Evolutionary conservation across 2,797 vertebrate species (phyloP).

Genomic region (Cryptoblepharus egeriae): DNA sequence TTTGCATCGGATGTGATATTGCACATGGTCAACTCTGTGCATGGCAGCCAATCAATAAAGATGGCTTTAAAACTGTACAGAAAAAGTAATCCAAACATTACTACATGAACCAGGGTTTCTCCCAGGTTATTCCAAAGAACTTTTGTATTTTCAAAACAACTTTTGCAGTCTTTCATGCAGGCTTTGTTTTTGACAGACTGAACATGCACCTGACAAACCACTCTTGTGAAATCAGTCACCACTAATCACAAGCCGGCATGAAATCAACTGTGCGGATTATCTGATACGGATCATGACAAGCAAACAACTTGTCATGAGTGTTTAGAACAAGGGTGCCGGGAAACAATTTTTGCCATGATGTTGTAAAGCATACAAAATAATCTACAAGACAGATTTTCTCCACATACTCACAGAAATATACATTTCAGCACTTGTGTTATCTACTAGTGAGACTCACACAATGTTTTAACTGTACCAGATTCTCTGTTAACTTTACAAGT

Average conservation of each 20-base stretch:
- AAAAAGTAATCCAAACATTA: background rate
- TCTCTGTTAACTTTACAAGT: too few relatives aligned
- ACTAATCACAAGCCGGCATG: too few relatives aligned
- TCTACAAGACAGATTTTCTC: background rate
- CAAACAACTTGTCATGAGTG: background rate
- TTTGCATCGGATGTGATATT: background rate
- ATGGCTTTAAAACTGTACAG: background rate
- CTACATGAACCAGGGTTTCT: conserved; percentile 31
- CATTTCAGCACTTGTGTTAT: too few relatives aligned
- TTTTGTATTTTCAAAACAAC: conserved; percentile 29
- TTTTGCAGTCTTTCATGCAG: background rate
- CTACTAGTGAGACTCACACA: background rate
- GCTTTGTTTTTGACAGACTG: background rate
- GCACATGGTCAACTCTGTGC: background rate
- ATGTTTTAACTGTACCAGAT: too few relatives aligned
- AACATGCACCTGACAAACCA: too few relatives aligned
- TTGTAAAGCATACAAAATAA: too few relatives aligned
- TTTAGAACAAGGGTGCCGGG: background rate
- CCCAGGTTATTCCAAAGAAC: conserved; percentile 31
- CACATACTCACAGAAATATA: background rate
- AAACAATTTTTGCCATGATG: background rate
- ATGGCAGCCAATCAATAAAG: background rate
- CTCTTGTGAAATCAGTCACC: background rate
- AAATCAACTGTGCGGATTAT: background rate
- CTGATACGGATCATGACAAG: background rate